Evolutionary conservation across 2,113 vertebrate genomes (phyloP), one percentile per base, ranked within the genome.

Genomic region (Perca schrenkii): DNA sequence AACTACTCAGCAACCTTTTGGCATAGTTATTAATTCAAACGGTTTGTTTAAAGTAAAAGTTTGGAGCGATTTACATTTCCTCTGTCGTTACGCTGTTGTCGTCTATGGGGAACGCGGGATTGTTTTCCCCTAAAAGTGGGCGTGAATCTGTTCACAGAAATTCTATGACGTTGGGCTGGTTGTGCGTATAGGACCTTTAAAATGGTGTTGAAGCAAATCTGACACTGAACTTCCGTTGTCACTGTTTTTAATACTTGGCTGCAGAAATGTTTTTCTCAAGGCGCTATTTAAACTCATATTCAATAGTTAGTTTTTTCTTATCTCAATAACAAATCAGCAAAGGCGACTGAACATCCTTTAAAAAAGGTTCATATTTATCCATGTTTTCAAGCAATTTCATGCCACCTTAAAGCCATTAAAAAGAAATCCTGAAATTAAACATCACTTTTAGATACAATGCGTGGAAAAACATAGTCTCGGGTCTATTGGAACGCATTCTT

Each of bases 361-460:
- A 2, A 84, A 80, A 74, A 54, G 22, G 17, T n/a, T 62, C 22
- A 63, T 52, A 77, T 82, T 78, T 66, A 84, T 62, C 25, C 40
- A 17, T 53, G 66, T 74, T 84, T 83, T 83, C 69, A 31, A 79
- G 52, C 70, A 60, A 46, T 79, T 65, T 63, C 54, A 83, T 79
- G 77, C 69, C 80, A 79, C 54, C 43, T 80, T 89, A 84, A 82
- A 89, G 17, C 31, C 71, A 91, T 72, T 46, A 25, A 79, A 83
- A 77, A 49, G 67, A 80, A 86, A 50, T n/a, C 49, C 74, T 40
- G 81, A 54, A 85, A 74, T 86, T 79, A 93, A 88, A 83, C 65
- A 85, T 62, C 52, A 28, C 36, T 68, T 92, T 77, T 79, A 81
- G 62, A 72, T 83, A n/a, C 34, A 67, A 71, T 43, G 25, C 58